phyloP scores from a whole-genome alignment of 2,797 vertebrate genomes.

The Lithobates pipiens region DNA sequence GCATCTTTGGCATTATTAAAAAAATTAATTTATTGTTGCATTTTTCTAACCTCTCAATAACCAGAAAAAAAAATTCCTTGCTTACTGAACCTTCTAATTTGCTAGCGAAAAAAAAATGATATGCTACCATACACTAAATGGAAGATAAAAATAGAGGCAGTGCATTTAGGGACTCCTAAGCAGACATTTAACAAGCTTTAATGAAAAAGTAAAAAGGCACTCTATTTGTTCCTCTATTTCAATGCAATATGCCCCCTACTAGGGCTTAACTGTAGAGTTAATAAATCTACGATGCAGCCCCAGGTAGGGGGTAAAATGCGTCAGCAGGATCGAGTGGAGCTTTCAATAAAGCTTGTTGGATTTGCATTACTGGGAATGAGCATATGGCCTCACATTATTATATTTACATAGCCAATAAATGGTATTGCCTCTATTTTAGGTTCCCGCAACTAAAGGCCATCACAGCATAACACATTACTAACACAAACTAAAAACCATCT shows the following conservation, averaged over 20 bases:
- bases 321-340: background rate
- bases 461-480: background rate
- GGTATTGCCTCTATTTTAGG: background rate
- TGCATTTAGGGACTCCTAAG: background rate
- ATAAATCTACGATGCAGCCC: no score
- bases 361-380: no score
- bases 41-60: background rate
- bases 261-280: no score
- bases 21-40: background rate
- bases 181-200: no score
- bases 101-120: background rate
- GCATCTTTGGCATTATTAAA: slow-evolving; percentile 2
- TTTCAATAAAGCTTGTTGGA: background rate
- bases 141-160: background rate
- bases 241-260: no score
- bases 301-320: background rate
- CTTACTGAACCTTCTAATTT: background rate
- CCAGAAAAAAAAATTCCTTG: background rate
- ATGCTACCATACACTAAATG: background rate
- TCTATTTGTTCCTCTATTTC: no score
- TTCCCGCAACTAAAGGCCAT: background rate
- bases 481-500: background rate
- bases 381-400: no score
- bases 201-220: no score
- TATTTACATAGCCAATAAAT: background rate